phyloP scores from a whole-genome alignment of 2,888 invertebrate genomes.

The Raillietiella orientalis region DNA sequence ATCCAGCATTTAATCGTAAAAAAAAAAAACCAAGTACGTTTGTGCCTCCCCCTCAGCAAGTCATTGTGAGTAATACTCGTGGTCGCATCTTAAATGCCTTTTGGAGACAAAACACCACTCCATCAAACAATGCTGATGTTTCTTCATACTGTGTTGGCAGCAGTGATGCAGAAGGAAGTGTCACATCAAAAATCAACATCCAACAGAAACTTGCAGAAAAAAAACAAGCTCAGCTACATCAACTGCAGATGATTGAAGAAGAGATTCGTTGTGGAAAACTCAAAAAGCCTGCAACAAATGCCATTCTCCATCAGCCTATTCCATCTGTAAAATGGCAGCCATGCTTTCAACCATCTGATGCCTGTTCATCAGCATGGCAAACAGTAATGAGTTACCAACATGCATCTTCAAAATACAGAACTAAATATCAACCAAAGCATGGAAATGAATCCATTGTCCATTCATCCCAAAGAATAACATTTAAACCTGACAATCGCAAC shows the following conservation, averaged over 20 bases:
- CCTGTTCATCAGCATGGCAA: slow-evolving; percentile 22
- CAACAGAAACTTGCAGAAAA: slow-evolving; percentile 59
- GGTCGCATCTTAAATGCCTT: slow-evolving; percentile 10
- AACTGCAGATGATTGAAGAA: slow-evolving; percentile 45
- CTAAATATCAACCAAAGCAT: too few relatives aligned
- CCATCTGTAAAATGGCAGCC: slow-evolving; percentile 32
- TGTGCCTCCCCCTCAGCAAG: slow-evolving; percentile 25
- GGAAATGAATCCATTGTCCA: background rate
- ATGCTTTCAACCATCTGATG: slow-evolving; percentile 12
- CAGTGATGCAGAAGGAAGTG: slow-evolving; percentile 39
- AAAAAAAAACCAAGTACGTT: slow-evolving; percentile 71
- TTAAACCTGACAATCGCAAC: slow-evolving; percentile 5
- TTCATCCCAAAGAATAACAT: slow-evolving; percentile 5
- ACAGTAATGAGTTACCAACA: background rate
- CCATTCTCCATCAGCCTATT: slow-evolving; percentile 25
- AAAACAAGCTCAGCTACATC: slow-evolving; percentile 53
- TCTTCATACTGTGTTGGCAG: too few relatives aligned
- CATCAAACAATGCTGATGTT: too few relatives aligned
- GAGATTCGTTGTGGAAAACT: slow-evolving; percentile 52
- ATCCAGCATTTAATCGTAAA: slow-evolving; percentile 36
- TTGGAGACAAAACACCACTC: slow-evolving; percentile 10
- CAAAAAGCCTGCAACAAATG: slow-evolving; percentile 11
- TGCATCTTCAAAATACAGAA: background rate
- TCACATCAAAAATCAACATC: slow-evolving; percentile 42
- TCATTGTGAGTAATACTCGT: slow-evolving; percentile 12